Evolutionary conservation across 2,797 vertebrate species (phyloP).

Genomic region (Euphonia xanthogaster): DNA sequence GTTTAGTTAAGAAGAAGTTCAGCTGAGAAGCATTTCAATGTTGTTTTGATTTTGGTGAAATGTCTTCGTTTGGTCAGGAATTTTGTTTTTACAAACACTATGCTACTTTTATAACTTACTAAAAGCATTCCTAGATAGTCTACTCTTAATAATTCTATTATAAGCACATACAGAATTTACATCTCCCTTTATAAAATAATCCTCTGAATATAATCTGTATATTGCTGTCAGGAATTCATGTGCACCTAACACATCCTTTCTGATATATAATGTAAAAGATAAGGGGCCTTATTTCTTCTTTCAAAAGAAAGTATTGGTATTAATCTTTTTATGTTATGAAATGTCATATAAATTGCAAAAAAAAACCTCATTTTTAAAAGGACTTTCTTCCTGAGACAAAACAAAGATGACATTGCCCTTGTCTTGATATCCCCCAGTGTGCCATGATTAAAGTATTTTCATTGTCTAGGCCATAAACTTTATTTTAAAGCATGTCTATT

Average conservation of each 20-base stretch:
- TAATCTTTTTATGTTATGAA: background rate
- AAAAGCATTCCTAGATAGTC: background rate
- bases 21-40: background rate
- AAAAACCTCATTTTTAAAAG: background rate
- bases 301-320: background rate
- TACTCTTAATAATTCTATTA: background rate
- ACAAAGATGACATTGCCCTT: background rate
- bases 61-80: background rate
- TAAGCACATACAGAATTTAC: background rate
- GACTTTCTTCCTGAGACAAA: background rate
- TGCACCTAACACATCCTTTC: background rate
- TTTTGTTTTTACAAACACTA: background rate
- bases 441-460: background rate
- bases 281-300: background rate
- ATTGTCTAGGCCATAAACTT: constrained; percentile 2
- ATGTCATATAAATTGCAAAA: background rate
- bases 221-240: background rate
- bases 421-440: background rate
- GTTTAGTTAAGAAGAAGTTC: background rate
- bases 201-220: background rate
- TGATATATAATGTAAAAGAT: background rate
- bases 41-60: background rate
- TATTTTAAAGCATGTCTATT: background rate
- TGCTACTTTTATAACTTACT: background rate
- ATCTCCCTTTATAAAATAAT: background rate